A percentile compares a stretch with the other conserved stretches of the same genome.
Evolutionary conservation across 2,113 vertebrate species (phyloP).

Genomic region (Stercorarius parasiticus): DNA sequence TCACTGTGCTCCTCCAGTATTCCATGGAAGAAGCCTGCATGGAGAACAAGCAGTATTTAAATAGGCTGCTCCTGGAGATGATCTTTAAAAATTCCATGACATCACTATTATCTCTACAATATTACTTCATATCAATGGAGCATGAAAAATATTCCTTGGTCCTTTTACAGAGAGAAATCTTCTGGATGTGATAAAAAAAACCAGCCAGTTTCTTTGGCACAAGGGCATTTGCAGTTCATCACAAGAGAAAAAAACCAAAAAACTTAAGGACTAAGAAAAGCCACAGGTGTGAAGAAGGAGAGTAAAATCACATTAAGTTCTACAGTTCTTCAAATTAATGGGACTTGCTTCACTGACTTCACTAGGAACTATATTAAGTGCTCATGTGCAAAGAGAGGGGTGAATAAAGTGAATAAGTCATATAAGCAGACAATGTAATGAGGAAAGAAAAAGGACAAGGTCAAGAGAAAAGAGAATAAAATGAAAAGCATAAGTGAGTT

Average conservation of each 20-base stretch:
- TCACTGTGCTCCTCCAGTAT: neutral
- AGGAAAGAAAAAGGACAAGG: neutral
- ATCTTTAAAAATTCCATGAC: neutral
- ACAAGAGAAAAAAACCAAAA: neutral
- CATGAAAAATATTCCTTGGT: neutral
- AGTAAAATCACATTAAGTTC: neutral
- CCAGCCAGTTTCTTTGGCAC: neutral
- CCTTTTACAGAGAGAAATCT: neutral
- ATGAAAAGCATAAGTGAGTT: neutral
- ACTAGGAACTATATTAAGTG: neutral
- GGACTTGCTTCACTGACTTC: neutral
- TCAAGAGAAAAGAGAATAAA: neutral
- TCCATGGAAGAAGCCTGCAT: neutral
- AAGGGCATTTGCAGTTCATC: neutral
- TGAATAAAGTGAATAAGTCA: neutral
- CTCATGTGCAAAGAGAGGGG: neutral
- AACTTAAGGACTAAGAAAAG: neutral
- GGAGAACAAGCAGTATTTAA: neutral
- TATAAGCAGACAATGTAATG: neutral
- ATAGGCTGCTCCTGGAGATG: neutral
- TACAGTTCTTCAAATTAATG: neutral
- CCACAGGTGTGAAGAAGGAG: neutral
- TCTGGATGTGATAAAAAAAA: neutral
- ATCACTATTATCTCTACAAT: neutral
- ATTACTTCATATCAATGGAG: neutral